Evolutionary conservation across 2,797 vertebrate species (phyloP).

Genomic region (Anisognathus igniventris): DNA sequence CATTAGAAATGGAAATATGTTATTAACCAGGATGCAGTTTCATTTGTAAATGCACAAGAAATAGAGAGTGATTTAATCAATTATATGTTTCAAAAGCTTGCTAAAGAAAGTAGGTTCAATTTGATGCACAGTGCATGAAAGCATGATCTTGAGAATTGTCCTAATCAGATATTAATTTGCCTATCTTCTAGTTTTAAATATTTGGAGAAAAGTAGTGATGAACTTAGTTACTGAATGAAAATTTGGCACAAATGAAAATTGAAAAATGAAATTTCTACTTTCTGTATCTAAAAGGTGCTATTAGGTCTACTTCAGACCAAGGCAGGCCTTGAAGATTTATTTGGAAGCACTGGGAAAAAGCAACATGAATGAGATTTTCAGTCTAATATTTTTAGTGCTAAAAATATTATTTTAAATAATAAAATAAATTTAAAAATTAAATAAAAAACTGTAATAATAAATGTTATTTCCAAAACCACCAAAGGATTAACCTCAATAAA

Average conservation of each 20-base stretch:
- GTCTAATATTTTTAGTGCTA: neutral
- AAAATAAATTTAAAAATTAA: neutral
- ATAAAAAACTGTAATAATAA: neutral
- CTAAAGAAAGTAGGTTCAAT: neutral
- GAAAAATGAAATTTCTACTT: neutral
- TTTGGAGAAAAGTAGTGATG: neutral
- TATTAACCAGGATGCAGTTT: neutral
- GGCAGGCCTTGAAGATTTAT: neutral
- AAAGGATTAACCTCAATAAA: neutral
- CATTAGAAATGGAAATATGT: neutral
- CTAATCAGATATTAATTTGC: neutral
- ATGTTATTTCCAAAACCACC: neutral
- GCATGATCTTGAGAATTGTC: neutral
- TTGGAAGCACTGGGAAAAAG: neutral
- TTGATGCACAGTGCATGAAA: neutral
- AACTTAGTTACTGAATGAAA: neutral
- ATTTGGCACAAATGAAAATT: neutral
- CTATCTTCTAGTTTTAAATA: neutral
- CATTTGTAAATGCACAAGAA: neutral
- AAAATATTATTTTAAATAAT: neutral
- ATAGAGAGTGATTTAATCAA: neutral
- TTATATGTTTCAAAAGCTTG: neutral
- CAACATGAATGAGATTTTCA: neutral
- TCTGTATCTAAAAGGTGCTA: neutral
- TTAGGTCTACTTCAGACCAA: neutral